Conservation (phyloP, 2,888 invertebrate species). For the Harpalus rubripes region DNA sequence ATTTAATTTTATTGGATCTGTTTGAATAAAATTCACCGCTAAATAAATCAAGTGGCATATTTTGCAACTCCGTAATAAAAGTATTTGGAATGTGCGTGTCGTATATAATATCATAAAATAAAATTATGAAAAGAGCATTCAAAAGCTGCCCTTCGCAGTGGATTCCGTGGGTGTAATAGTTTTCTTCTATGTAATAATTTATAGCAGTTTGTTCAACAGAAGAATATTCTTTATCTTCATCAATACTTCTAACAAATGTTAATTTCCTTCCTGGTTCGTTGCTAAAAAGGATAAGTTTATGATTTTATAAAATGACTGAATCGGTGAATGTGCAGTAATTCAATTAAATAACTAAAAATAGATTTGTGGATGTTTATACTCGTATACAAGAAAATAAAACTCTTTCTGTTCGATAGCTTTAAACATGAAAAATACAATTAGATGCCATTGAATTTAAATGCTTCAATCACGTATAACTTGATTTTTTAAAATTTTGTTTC, state of each 20-base stretch:
- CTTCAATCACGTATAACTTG: too few species aligned
- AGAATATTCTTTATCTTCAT: slow-evolving; percentile 75
- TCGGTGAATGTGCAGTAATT: neutral
- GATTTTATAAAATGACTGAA: neutral
- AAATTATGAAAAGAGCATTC: slow-evolving; percentile 72
- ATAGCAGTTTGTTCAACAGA: slow-evolving; percentile 81
- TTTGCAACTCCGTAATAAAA: slow-evolving; percentile 84
- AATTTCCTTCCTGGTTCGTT: slow-evolving; percentile 73
- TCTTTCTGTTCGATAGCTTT: too few species aligned
- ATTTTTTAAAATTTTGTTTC: too few species aligned
- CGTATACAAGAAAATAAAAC: too few species aligned
- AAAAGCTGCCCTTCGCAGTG: slow-evolving; percentile 75
- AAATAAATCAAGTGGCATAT: slow-evolving; percentile 86
- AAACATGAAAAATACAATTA: too few species aligned
- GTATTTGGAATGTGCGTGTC: slow-evolving; percentile 78
- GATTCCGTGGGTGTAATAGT: slow-evolving; percentile 78
- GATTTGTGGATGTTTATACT: neutral
- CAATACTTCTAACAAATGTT: slow-evolving; percentile 72
- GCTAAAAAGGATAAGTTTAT: slow-evolving; percentile 68
- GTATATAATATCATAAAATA: slow-evolving; percentile 91
- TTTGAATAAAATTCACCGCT: slow-evolving; percentile 83
- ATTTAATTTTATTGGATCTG: slow-evolving; percentile 81
- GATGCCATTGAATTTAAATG: too few species aligned
- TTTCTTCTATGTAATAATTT: slow-evolving; percentile 77
- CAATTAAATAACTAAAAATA: neutral